phyloP scores from a whole-genome alignment of 2,888 invertebrate species.

The Drosophila dives region DNA sequence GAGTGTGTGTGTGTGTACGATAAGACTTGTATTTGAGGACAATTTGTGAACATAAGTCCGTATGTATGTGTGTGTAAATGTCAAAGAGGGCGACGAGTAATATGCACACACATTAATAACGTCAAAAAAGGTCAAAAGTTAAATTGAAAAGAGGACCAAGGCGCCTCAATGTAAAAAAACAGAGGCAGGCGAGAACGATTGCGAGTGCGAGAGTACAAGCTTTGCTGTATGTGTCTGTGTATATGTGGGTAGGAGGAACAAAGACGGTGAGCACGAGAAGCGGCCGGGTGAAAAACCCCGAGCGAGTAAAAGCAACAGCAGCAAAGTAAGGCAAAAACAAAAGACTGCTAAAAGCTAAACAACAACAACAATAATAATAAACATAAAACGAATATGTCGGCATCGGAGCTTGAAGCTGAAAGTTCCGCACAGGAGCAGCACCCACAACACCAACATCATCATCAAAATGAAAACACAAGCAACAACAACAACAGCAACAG shows the following conservation, averaged over 20 bases:
- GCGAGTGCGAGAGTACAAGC: constrained; percentile 8
- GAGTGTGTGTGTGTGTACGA: constrained; percentile 57
- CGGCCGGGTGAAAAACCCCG: constrained; percentile 34
- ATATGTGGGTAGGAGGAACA: constrained; percentile 52
- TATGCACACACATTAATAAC: constrained; percentile 71
- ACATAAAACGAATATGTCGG: constrained; percentile 57
- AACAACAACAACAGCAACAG: constrained; percentile 36
- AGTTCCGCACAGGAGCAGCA: constrained; percentile 65
- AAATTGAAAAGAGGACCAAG: constrained; percentile 57
- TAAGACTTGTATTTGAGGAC: constrained; percentile 63
- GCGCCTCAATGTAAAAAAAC: constrained; percentile 40
- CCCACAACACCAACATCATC: constrained; percentile 48
- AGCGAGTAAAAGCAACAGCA: constrained; percentile 18
- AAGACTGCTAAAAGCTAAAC: constrained; percentile 64
- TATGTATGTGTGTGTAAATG: constrained; percentile 50
- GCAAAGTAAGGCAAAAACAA: constrained; percentile 36
- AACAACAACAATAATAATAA: constrained; percentile 28
- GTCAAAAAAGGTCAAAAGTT: constrained; percentile 71
- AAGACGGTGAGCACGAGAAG: constrained; percentile 56
- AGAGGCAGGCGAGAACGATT: constrained; percentile 1
- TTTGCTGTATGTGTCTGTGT: constrained; percentile 46
- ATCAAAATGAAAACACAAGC: constrained; percentile 39
- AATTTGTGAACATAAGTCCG: constrained; percentile 49
- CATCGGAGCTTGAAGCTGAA: constrained; percentile 71
- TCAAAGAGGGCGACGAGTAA: constrained; percentile 52